A percentile compares a stretch with the other conserved stretches of the same genome.
Evolutionary conservation across 2,113 vertebrate genomes (phyloP).

Genomic region (Harpagus bidentatus): DNA sequence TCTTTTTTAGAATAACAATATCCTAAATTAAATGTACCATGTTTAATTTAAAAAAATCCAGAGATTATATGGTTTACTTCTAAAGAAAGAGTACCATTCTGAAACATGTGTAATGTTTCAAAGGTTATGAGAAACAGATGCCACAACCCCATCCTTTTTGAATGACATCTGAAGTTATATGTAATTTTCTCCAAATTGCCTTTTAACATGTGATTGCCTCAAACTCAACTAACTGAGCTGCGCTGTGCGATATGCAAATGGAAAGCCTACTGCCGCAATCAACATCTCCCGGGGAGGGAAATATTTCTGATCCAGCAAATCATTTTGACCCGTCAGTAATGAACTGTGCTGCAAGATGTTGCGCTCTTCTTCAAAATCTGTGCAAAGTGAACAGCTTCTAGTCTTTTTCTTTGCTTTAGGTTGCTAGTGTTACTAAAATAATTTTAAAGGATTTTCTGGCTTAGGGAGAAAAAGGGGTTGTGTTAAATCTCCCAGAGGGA

Average conservation of each 20-base stretch:
- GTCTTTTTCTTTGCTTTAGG: neutral
- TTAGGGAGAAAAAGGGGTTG: neutral
- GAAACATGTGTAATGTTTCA: slow-evolving; percentile 32
- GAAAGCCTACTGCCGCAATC: neutral
- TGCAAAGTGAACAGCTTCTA: neutral
- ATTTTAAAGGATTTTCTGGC: neutral
- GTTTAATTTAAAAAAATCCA: slow-evolving; percentile 32
- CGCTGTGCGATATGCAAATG: neutral
- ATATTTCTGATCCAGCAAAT: neutral
- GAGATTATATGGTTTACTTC: slow-evolving; percentile 41
- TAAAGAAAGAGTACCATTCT: neutral
- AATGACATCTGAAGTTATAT: slow-evolving; percentile 37
- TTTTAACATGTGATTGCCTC: slow-evolving; percentile 49
- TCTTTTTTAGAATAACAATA: slow-evolving; percentile 19
- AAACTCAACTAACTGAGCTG: neutral
- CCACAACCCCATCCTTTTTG: neutral
- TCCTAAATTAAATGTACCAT: slow-evolving; percentile 4
- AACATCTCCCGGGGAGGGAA: neutral
- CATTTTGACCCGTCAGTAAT: neutral
- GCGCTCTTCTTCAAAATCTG: neutral
- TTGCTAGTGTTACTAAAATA: neutral
- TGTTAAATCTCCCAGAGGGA: neutral
- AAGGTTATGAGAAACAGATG: slow-evolving; percentile 60
- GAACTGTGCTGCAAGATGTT: neutral
- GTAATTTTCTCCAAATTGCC: slow-evolving; percentile 55